Evolutionary conservation across 2,888 invertebrate genomes (phyloP).

Genomic region (Diploptera punctata): DNA sequence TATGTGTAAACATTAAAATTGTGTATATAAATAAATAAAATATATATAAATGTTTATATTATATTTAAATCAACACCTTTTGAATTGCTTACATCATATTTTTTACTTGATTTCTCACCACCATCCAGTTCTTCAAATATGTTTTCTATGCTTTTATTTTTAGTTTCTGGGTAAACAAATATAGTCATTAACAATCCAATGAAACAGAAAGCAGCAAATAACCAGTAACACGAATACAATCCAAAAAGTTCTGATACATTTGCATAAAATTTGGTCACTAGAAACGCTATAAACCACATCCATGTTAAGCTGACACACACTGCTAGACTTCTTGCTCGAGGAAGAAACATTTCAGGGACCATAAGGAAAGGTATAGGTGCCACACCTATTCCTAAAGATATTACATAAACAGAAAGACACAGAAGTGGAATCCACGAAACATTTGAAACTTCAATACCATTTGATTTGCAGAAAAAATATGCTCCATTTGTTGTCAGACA

Average conservation of each 20-base stretch:
- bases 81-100: too few relatives aligned
- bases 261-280: slow-evolving; percentile 56
- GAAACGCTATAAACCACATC: slow-evolving; percentile 52
- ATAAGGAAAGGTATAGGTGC: slow-evolving; percentile 33
- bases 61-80: too few relatives aligned
- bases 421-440: slow-evolving; percentile 34
- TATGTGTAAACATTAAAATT: too few relatives aligned
- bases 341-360: slow-evolving; percentile 36
- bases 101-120: background rate
- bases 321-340: slow-evolving; percentile 32
- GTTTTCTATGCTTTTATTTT: slow-evolving; percentile 54
- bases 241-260: slow-evolving; percentile 53
- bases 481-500: slow-evolving; percentile 49
- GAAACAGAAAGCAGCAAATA: slow-evolving; percentile 54
- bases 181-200: slow-evolving; percentile 51
- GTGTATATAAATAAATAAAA: too few relatives aligned
- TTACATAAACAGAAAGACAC: slow-evolving; percentile 30
- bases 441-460: slow-evolving; percentile 29
- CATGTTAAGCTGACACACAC: slow-evolving; percentile 33
- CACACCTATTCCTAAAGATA: slow-evolving; percentile 33
- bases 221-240: slow-evolving; percentile 54
- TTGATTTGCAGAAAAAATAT: slow-evolving; percentile 49
- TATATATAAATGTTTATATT: too few relatives aligned
- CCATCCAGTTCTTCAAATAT: slow-evolving; percentile 51
- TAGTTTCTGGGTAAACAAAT: slow-evolving; percentile 57